Percentiles rank a stretch among this genome's conserved stretches.
phyloP scores from a whole-genome alignment of 2,113 vertebrate species.

The Psammodynastes pulverulentus region DNA sequence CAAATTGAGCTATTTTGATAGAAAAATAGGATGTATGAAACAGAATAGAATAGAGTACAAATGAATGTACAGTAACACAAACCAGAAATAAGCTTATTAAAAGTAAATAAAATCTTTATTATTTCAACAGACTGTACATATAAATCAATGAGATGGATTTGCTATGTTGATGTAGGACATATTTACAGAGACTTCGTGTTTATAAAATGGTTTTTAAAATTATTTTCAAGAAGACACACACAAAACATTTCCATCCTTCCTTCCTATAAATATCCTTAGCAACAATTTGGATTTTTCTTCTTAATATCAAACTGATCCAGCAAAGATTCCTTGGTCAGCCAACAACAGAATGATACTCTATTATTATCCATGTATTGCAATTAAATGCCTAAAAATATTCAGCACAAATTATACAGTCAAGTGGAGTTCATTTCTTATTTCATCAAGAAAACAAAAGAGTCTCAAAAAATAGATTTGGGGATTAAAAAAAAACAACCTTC shows the following conservation, averaged over 20 bases:
- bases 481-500: not conserved
- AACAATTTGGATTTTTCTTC: not conserved
- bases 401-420: not conserved
- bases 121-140: not conserved
- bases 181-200: not conserved
- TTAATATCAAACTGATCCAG: not conserved
- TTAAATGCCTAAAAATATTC: not conserved
- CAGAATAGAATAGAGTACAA: not conserved
- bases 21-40: not conserved
- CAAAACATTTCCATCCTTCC: not conserved
- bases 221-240: too few species aligned
- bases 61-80: too few species aligned
- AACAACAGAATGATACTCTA: not conserved
- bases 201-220: not conserved
- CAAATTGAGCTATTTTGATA: not conserved
- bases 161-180: not conserved
- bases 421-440: not conserved
- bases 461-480: not conserved
- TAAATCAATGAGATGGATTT: not conserved
- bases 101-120: not conserved
- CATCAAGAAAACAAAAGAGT: not conserved
- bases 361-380: not conserved
- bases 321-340: not conserved
- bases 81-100: not conserved
- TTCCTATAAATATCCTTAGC: not conserved